A percentile compares a stretch with the other conserved stretches of the same genome.
Conservation (phyloP, 2,888 invertebrate species). For the Protophormia terraenovae region DNA sequence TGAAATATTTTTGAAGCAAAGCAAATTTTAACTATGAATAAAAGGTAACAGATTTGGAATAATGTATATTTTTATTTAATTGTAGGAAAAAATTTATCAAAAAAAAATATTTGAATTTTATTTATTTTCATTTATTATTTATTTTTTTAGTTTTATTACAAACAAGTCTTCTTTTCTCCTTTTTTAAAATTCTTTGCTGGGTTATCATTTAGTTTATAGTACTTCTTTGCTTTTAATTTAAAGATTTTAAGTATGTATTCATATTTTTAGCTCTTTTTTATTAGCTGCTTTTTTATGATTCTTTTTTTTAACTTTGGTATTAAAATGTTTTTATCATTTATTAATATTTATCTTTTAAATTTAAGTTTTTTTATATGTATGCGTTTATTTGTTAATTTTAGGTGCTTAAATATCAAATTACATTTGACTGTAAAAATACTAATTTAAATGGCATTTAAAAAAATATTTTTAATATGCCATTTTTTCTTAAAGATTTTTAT, state of each 20-base stretch:
- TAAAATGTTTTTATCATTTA: neutral
- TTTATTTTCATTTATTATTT: neutral
- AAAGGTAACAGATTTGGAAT: too few relatives aligned
- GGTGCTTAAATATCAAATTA: slow-evolving; percentile 33
- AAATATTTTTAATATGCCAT: neutral
- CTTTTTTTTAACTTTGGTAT: neutral
- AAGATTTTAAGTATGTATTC: too few relatives aligned
- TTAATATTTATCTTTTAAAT: neutral
- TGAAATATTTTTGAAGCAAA: too few relatives aligned
- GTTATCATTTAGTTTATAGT: neutral
- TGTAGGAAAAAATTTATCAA: too few relatives aligned
- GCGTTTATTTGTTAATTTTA: neutral
- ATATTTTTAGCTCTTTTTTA: neutral
- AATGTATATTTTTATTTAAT: too few relatives aligned
- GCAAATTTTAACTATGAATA: too few relatives aligned
- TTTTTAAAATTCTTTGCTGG: neutral
- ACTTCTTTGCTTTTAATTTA: neutral
- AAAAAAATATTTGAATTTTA: too few relatives aligned
- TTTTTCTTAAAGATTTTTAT: neutral
- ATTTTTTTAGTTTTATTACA: neutral
- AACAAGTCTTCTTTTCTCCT: neutral
- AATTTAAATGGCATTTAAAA: slow-evolving; percentile 7
- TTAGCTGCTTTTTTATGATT: neutral
- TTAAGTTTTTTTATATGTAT: too few relatives aligned
- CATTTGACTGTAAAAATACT: neutral